These are phyloP conservation scores for Oscheius myriophilus DNA, from an alignment of 2,888 invertebrate species.

Conservation along the genomic window DNA sequence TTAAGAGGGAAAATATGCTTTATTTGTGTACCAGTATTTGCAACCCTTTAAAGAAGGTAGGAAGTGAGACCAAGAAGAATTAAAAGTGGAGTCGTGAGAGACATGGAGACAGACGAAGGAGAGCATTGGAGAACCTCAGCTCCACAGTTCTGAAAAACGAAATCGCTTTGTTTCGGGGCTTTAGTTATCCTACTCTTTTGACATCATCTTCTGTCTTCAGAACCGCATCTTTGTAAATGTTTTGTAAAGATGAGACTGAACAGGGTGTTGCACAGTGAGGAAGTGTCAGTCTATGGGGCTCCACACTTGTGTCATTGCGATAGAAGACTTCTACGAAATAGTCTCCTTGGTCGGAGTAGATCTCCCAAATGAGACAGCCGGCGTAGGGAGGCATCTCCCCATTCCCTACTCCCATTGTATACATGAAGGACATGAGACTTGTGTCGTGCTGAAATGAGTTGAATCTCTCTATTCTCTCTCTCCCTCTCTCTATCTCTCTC, in stretches of 20 bases:
- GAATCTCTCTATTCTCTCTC: background rate
- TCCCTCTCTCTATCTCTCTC: too few species aligned
- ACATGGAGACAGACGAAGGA: too few species aligned
- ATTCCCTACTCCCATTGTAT: constrained; percentile 48
- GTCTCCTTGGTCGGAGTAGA: constrained; percentile 40
- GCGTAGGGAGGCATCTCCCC: constrained; percentile 57
- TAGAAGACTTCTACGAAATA: constrained; percentile 32
- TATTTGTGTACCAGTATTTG: too few species aligned
- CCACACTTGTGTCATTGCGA: constrained; percentile 34
- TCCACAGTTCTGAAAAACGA: background rate
- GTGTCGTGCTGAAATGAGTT: constrained; percentile 60
- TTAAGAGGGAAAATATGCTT: too few species aligned
- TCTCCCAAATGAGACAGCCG: constrained; percentile 58
- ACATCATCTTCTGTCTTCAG: constrained; percentile 6
- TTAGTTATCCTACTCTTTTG: background rate
- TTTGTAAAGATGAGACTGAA: constrained; percentile 32
- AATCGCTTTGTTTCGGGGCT: background rate
- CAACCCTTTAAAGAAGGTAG: too few species aligned
- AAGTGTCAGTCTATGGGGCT: constrained; percentile 33
- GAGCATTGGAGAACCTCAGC: background rate
- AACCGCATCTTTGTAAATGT: constrained; percentile 26
- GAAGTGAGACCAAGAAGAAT: too few species aligned
- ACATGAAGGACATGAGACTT: constrained; percentile 53
- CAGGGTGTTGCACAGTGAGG: constrained; percentile 44
- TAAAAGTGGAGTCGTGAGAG: too few species aligned